Base-by-base conservation (phyloP, 2,888 invertebrate genomes). In the Sipunculus nudus region DNA sequence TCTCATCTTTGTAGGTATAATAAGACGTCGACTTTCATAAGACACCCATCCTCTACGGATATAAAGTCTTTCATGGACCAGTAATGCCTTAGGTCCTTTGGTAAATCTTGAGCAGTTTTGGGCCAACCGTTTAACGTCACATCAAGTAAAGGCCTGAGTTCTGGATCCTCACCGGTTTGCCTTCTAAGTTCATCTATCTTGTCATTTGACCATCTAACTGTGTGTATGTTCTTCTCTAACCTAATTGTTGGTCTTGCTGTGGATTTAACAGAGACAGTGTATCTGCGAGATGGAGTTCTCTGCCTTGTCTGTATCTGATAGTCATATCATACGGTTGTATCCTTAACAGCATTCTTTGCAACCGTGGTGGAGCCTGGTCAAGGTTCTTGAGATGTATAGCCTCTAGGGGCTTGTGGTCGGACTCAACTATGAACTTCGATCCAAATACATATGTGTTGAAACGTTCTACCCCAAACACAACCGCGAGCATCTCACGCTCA, bases 331-430 rank as follows among this genome's bases (percentile, higher is more conserved):
- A 70, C 29, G 48, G 54, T 29, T 67, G 61, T 10, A 69, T 25
- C 10, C 59, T 28, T 10, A 61, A 57, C 1, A 67, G 39, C 61
- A 69, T 59, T 26, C 67, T 4, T 25, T 70, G 62, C 1, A 67
- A 55, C 2, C 61, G 46, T 10, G 54, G 63, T 31, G 32, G 62
- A 48, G 35, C 49, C 39, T 53, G 40, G 5, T 59, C 68, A 0
- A 73, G 26, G 5, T 35, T 43, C 31, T 68, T 63, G 16, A 13
- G 21, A 25, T 52, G 10, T 16, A 68, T 68, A 35, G 35, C 55
- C 19, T 50, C 64, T 41, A 68, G 50, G 4, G 57, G 67, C 32
- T 59, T 63, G 58, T 65, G 56, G 35, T 64, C 67, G 4, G 59
- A 26, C 5, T 48, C 32, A 28, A 64, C 50, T 13, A 3, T 46